phyloP scores from a whole-genome alignment of 2,888 invertebrate genomes.

The Artemia sinica region DNA sequence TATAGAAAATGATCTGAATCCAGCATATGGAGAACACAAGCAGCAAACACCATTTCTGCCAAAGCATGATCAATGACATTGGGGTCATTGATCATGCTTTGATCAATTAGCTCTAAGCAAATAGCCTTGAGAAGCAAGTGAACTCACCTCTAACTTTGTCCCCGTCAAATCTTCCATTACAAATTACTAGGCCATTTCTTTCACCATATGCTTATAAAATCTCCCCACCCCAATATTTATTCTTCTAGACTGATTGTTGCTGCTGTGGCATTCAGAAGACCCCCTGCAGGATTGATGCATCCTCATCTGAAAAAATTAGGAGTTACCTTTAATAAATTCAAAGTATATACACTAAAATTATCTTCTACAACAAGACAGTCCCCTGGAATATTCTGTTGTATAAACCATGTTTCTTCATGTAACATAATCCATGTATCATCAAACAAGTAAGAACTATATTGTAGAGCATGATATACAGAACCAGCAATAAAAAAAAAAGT shows the following conservation, averaged over 20 bases:
- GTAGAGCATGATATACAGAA: not conserved
- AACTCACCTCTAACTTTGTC: not conserved
- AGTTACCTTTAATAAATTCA: not conserved
- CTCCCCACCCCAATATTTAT: not conserved
- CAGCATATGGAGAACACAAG: not conserved
- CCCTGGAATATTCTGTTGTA: not conserved
- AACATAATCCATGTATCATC: not conserved
- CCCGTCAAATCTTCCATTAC: not conserved
- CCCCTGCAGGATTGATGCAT: not conserved
- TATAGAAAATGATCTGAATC: not conserved
- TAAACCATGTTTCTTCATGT: not conserved
- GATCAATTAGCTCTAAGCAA: too few species aligned
- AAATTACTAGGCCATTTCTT: not conserved
- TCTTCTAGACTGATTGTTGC: not conserved
- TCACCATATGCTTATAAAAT: not conserved
- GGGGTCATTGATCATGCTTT: not conserved
- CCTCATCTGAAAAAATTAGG: not conserved
- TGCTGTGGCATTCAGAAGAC: not conserved
- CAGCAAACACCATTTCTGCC: not conserved
- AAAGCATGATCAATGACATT: not conserved
- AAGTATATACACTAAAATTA: not conserved
- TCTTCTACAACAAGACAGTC: not conserved
- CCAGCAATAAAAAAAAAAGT: not conserved
- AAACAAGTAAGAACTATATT: constrained; percentile 2
- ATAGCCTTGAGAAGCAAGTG: not conserved